Percentiles rank a stretch among this genome's conserved stretches.
phyloP scores from a whole-genome alignment of 2,797 vertebrate genomes.

The Synaphobranchus kaupii region DNA sequence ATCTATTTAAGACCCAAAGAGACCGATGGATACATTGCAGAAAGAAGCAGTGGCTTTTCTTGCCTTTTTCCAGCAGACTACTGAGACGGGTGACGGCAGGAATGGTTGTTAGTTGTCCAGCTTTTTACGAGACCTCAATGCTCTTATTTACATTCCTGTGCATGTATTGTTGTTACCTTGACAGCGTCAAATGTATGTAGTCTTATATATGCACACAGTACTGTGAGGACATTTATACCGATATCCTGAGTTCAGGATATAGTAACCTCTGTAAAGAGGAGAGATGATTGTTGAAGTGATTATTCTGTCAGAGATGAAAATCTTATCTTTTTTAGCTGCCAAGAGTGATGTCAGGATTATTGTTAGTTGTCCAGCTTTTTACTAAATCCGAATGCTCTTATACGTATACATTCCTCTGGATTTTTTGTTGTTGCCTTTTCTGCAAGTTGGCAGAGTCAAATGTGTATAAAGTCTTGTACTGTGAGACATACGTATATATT shows the following conservation, averaged over 20 bases:
- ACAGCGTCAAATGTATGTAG: neutral
- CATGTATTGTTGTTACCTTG: neutral
- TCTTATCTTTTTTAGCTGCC: constrained; percentile 2
- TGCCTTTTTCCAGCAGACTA: constrained; percentile 25
- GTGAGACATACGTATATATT: no score
- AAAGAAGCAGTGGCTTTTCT: constrained; percentile 26
- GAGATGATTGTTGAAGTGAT: constrained; percentile 2
- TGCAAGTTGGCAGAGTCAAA: neutral
- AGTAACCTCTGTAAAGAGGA: neutral
- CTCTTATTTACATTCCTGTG: neutral
- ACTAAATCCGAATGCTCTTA: neutral
- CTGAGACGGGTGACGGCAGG: constrained; percentile 52
- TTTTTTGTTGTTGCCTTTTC: neutral
- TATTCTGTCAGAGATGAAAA: constrained; percentile 5
- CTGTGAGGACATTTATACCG: neutral
- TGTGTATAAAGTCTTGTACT: neutral
- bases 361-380: constrained; percentile 16
- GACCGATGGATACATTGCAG: constrained; percentile 22
- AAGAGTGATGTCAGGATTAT: constrained; percentile 48
- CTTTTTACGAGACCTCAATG: neutral
- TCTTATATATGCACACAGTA: neutral
- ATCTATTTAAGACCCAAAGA: constrained; percentile 32
- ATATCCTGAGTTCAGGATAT: neutral
- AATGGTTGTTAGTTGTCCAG: constrained; percentile 41
- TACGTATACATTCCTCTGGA: neutral